Percentiles rank a stretch among this genome's conserved stretches.
These are phyloP conservation scores for Eurois occulta DNA, from an alignment of 2,888 invertebrate genomes.

Conservation along the genomic window DNA sequence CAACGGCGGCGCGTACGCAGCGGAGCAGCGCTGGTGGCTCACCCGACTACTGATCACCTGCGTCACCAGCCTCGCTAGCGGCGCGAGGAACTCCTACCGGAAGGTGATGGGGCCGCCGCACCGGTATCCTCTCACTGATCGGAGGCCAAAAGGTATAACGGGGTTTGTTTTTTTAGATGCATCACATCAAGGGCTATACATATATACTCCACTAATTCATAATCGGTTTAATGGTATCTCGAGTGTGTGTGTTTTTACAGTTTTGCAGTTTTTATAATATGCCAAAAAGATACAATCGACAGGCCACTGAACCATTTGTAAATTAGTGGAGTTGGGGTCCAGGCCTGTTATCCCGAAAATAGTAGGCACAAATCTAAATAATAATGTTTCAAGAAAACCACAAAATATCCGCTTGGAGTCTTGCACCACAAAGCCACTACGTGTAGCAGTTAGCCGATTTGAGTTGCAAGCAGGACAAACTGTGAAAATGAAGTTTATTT, in stretches of 20 bases:
- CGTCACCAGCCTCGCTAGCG: slow-evolving; percentile 76
- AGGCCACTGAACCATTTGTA: background rate
- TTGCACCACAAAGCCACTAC: background rate
- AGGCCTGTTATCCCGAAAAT: background rate
- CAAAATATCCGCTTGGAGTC: background rate
- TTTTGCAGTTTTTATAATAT: background rate
- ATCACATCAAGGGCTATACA: background rate
- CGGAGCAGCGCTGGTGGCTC: slow-evolving; percentile 84
- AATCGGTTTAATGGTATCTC: background rate
- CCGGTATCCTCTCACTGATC: slow-evolving; percentile 84
- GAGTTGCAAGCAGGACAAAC: background rate
- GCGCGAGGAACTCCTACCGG: slow-evolving; percentile 78
- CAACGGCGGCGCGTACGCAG: slow-evolving; percentile 68
- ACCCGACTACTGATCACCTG: slow-evolving; percentile 78
- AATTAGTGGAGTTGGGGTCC: background rate
- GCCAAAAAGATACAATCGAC: background rate
- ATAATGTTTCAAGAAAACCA: background rate
- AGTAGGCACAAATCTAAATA: background rate
- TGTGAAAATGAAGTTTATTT: background rate
- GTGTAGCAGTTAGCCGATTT: background rate
- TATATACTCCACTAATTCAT: background rate
- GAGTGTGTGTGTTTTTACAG: background rate
- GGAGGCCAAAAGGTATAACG: slow-evolving; percentile 78
- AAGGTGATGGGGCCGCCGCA: slow-evolving; percentile 81
- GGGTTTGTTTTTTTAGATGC: background rate